A percentile compares a stretch with the other conserved stretches of the same genome.
These are phyloP conservation scores for Glareola pratincola DNA, from an alignment of 2,113 vertebrate genomes.

Conservation along the genomic window DNA sequence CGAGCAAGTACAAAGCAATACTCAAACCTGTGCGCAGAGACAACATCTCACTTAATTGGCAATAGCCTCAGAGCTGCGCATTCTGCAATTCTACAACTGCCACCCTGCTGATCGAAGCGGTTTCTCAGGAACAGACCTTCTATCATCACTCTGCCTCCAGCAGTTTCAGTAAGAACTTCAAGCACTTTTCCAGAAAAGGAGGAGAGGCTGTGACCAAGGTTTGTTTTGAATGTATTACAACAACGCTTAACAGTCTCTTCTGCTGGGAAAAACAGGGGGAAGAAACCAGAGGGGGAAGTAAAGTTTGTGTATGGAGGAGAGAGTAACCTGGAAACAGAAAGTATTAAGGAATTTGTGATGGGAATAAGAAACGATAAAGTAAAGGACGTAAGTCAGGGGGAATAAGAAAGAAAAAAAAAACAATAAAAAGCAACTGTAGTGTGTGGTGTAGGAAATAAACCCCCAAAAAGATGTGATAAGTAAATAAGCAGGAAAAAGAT, in stretches of 20 bases:
- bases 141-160: not conserved
- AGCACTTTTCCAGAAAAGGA: not conserved
- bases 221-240: not conserved
- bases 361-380: not conserved
- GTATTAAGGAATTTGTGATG: not conserved
- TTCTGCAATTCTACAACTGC: not conserved
- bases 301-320: not conserved
- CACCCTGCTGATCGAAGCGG: not conserved
- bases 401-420: not conserved
- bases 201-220: not conserved
- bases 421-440: not conserved
- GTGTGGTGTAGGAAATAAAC: not conserved
- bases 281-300: not conserved
- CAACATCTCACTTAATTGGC: not conserved
- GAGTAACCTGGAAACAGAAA: not conserved
- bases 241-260: not conserved
- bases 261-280: not conserved
- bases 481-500: not conserved
- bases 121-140: conserved; percentile 1
- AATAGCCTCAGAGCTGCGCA: not conserved
- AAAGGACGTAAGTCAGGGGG: not conserved
- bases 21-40: not conserved
- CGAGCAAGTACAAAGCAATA: not conserved
- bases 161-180: not conserved
- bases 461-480: not conserved